phyloP scores from a whole-genome alignment of 2,888 invertebrate genomes.

The Hololepta plana region DNA sequence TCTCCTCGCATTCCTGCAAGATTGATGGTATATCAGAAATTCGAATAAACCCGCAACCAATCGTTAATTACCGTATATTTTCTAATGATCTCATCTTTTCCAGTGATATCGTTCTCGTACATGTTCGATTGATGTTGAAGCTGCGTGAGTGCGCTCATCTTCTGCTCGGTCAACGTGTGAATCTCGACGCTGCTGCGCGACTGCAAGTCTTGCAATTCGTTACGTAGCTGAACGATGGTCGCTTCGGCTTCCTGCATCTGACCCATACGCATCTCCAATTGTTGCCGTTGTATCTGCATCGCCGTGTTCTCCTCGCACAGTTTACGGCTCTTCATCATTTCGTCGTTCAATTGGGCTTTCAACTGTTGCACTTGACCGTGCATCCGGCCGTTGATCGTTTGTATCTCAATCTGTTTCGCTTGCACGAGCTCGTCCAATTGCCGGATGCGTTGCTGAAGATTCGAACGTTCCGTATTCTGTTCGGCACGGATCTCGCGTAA shows the following conservation, averaged over 20 bases:
- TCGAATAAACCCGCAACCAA: no score
- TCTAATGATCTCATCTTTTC: constrained; percentile 32
- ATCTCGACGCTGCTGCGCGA: constrained; percentile 26
- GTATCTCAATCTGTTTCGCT: constrained; percentile 38
- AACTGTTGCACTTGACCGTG: constrained; percentile 42
- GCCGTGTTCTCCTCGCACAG: constrained; percentile 38
- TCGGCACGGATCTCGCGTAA: constrained; percentile 58
- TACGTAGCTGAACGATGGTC: constrained; percentile 19
- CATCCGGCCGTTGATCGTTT: constrained; percentile 40
- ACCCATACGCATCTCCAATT: constrained; percentile 45
- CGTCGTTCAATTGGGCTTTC: constrained; percentile 39
- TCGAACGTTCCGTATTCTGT: constrained; percentile 46
- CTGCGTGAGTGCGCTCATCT: constrained; percentile 15
- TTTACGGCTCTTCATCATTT: constrained; percentile 30
- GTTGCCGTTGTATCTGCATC: constrained; percentile 40
- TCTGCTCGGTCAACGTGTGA: constrained; percentile 19
- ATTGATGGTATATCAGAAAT: background rate
- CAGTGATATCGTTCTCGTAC: no score
- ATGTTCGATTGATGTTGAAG: constrained; percentile 16
- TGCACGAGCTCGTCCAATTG: constrained; percentile 33
- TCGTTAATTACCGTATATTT: constrained; percentile 25
- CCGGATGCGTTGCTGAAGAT: constrained; percentile 33
- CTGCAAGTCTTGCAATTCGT: constrained; percentile 23
- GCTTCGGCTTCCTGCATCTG: constrained; percentile 32
- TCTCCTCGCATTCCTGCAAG: background rate